A percentile compares a stretch with the other conserved stretches of the same genome.
Evolutionary conservation across 2,888 invertebrate genomes (phyloP).

Genomic region (Electrophaes corylata): DNA sequence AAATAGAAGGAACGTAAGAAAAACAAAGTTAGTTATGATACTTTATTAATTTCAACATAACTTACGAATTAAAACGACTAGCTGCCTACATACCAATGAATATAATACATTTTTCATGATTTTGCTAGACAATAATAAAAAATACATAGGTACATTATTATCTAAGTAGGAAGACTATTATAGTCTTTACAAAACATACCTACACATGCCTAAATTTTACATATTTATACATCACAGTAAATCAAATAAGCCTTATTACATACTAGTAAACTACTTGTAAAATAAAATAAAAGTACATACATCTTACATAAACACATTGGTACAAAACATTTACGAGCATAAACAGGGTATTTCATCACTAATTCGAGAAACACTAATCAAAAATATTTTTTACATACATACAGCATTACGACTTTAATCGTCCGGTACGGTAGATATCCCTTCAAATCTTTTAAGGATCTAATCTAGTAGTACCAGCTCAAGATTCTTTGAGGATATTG

Average conservation of each 20-base stretch:
- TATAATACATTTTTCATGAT: slow-evolving; percentile 18
- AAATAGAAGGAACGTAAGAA: too few relatives aligned
- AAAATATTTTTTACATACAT: too few relatives aligned
- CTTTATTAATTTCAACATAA: slow-evolving; percentile 22
- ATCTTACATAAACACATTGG: not conserved
- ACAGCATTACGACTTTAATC: too few relatives aligned
- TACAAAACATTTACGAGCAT: not conserved
- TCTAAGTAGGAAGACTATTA: not conserved
- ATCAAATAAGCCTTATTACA: not conserved
- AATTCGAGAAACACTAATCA: too few relatives aligned
- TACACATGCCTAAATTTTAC: not conserved
- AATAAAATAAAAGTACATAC: not conserved
- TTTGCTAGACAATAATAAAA: slow-evolving; percentile 1
- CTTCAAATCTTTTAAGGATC: too few relatives aligned
- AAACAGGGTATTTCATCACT: too few relatives aligned
- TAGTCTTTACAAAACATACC: not conserved
- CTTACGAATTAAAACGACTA: slow-evolving; percentile 21
- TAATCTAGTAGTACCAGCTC: too few relatives aligned
- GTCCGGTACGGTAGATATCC: too few relatives aligned
- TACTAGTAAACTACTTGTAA: not conserved
- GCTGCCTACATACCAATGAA: slow-evolving; percentile 28
- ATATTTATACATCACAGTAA: slow-evolving; percentile 42
- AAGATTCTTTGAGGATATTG: too few relatives aligned
- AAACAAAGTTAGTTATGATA: slow-evolving; percentile 8
- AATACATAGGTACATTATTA: slow-evolving; percentile 5